Base-by-base conservation (phyloP, 1,140 invertebrate genomes). In the Archegozetes longisetosus region DNA sequence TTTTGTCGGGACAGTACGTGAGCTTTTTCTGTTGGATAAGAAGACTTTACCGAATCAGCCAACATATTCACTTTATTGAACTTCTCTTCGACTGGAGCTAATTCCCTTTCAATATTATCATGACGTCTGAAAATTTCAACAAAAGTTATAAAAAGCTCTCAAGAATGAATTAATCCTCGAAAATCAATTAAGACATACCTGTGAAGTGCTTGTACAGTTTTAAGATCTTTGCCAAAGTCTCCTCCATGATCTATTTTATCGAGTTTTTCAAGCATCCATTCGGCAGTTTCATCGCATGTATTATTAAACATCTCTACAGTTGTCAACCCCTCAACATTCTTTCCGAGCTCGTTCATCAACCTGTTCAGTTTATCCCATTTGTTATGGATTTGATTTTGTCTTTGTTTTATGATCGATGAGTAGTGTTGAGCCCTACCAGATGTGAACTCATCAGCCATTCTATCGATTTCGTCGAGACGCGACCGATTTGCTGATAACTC, bases 261-360 rank as follows among this genome's bases (percentile, higher is more conserved):
- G 73, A 89, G 86, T 73, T 95, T 94, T 71, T 94, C 90, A 22
- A 81, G 73, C 86, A 95, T 94, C 89, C 91, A 94, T 68, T 91
- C 87, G 64, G 83, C 78, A 0, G 88, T 87, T 70, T 94, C 90
- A 66, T 90, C 88, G 71, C 90, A 95, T 0, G 87, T 89, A 60
- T 89, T 82, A 67, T 89, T 82, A 75, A 96, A 98, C 4, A 96
- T 72, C 71, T 96, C 91, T 63, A 98, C 89, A 70, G 89, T 88
- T 1, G 85, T 88, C 0, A 88, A 88, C 4, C 90, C 91, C 71
- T 95, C 85, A 1, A 96, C 69, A 64, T 82, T 90, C 70, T 85
- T 88, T 68, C 94, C 91, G 68, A 92, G 92, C 66, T 90, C 83
- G 17, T 83, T 80, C 70, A 92, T 92, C 13, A 95, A 74, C 66